phyloP scores from a whole-genome alignment of 2,797 vertebrate genomes.

The Sebastes diploproa region DNA sequence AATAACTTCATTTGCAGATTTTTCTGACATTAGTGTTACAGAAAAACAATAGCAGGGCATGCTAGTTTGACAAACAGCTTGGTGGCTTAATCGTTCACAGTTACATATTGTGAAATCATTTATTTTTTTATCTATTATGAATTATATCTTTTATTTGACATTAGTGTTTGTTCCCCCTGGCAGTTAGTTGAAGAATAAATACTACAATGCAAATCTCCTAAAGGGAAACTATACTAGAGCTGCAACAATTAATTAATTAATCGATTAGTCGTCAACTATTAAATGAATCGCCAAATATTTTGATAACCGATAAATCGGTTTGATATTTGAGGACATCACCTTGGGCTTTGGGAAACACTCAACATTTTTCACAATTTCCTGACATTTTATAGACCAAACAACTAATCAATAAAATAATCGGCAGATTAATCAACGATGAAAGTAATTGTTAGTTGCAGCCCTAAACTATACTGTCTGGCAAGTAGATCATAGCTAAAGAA shows the following conservation, averaged over 20 bases:
- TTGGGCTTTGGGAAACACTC: too few species aligned
- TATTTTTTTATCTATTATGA: neutral
- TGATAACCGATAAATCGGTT: accelerated
- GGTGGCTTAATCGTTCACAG: neutral
- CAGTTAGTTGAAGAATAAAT: neutral
- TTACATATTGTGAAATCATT: neutral
- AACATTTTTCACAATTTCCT: too few species aligned
- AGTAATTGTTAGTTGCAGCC: too few species aligned
- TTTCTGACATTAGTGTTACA: neutral
- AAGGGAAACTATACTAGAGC: neutral
- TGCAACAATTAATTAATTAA: too few species aligned
- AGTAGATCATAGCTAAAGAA: neutral
- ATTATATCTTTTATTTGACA: neutral
- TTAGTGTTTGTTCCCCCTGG: neutral
- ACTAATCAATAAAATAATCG: too few species aligned
- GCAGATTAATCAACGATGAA: too few species aligned
- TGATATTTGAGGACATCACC: too few species aligned
- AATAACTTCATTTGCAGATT: neutral
- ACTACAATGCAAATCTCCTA: neutral
- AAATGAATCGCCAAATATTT: too few species aligned
- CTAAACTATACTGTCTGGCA: neutral
- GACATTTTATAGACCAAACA: too few species aligned
- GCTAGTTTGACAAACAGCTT: neutral
- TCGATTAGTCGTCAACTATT: too few species aligned
- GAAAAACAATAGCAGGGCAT: neutral